Percentiles rank a stretch among this genome's conserved stretches.
Conservation (phyloP, 2,113 vertebrate genomes). For the Pituophis catenifer region DNA sequence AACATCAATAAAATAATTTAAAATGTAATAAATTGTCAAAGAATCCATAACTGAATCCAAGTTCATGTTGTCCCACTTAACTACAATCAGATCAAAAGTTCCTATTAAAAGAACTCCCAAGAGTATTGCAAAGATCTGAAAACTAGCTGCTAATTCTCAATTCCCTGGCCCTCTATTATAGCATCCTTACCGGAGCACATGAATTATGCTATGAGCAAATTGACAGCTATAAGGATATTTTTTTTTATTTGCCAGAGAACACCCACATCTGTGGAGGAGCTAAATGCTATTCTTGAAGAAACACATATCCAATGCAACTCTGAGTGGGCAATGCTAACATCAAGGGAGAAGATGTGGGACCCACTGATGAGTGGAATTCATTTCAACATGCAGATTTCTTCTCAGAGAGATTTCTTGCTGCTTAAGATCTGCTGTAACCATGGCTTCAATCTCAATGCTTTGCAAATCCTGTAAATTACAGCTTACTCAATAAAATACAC, state of each 20-base stretch:
- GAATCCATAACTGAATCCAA: neutral
- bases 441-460: neutral
- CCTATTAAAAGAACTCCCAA: neutral
- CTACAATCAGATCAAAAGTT: too few relatives aligned
- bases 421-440: neutral
- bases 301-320: neutral
- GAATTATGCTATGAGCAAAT: neutral
- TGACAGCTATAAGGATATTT: neutral
- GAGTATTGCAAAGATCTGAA: neutral
- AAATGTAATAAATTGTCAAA: neutral
- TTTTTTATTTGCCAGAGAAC: neutral
- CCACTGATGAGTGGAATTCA: neutral
- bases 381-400: neutral
- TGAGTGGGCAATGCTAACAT: neutral
- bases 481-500: neutral
- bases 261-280: neutral
- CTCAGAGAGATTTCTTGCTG: neutral
- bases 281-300: neutral
- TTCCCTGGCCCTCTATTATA: neutral
- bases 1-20: too few relatives aligned
- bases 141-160: neutral
- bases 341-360: neutral
- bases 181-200: neutral
- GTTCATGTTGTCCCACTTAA: too few relatives aligned
- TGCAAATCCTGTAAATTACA: neutral